Evolutionary conservation across 2,888 invertebrate species (phyloP).

Genomic region (Brachyopa scutellaris): DNA sequence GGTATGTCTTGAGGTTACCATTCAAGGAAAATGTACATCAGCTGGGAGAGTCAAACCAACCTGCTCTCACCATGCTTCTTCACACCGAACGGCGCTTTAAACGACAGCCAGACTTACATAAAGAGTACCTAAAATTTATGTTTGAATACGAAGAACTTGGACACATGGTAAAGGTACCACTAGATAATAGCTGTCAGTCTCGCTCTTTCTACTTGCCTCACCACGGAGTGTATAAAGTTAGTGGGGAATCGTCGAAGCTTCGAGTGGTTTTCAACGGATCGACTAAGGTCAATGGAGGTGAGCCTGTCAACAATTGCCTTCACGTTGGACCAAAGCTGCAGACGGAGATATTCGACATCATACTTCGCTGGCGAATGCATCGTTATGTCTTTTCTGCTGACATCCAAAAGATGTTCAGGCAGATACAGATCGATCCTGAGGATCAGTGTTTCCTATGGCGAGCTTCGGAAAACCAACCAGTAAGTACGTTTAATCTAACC

Average conservation of each 20-base stretch:
- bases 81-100: not conserved
- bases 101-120: not conserved
- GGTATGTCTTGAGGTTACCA: not conserved
- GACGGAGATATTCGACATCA: slow-evolving; percentile 61
- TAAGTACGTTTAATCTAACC: slow-evolving; percentile 26
- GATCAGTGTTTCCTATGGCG: slow-evolving; percentile 3
- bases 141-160: not conserved
- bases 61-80: not conserved
- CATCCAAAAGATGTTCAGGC: slow-evolving; percentile 7
- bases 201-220: slow-evolving; percentile 12
- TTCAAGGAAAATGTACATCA: not conserved
- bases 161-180: not conserved
- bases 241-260: slow-evolving; percentile 60
- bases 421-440: not conserved
- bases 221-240: not conserved
- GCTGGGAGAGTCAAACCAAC: not conserved
- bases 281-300: too few species aligned
- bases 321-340: slow-evolving; percentile 59
- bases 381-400: not conserved
- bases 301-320: too few species aligned
- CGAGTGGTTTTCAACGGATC: slow-evolving; percentile 42
- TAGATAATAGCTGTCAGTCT: not conserved
- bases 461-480: not conserved
- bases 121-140: not conserved
- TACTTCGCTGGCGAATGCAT: slow-evolving; percentile 22